phyloP scores from a whole-genome alignment of 1,140 invertebrate species.

The Papilio aristodemus region DNA sequence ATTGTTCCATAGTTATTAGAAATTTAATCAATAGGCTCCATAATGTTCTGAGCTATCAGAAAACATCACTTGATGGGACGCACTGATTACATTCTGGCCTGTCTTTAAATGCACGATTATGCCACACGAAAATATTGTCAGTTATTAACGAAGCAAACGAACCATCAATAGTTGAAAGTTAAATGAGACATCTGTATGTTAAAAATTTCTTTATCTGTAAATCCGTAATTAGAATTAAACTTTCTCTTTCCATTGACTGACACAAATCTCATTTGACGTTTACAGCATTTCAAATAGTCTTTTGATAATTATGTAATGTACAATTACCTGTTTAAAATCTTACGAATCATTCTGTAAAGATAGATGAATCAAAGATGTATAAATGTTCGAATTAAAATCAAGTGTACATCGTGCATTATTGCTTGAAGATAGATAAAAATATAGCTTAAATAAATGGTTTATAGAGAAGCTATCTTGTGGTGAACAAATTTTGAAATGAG shows the following conservation, averaged over 20 bases:
- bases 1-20: not conserved
- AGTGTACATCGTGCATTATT: slow-evolving; percentile 23
- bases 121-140: not conserved
- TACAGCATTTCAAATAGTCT: slow-evolving; percentile 22
- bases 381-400: slow-evolving; percentile 9
- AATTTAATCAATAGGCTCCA: not conserved
- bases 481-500: no score
- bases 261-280: slow-evolving; percentile 17
- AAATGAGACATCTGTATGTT: slow-evolving; percentile 15
- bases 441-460: no score
- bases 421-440: slow-evolving; percentile 29
- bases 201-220: slow-evolving; percentile 14
- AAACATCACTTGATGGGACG: not conserved
- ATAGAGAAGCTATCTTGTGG: no score
- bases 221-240: slow-evolving; percentile 6
- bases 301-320: slow-evolving; percentile 10
- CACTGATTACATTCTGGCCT: not conserved
- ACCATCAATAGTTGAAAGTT: slow-evolving; percentile 17
- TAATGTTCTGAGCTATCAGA: not conserved
- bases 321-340: not conserved
- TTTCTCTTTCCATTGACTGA: slow-evolving; percentile 20
- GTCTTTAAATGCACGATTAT: slow-evolving; percentile 1
- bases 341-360: not conserved
- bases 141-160: slow-evolving; percentile 23
- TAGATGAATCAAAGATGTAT: not conserved